Conservation (phyloP, 2,888 invertebrate species). For the Ormyrus rosae region DNA sequence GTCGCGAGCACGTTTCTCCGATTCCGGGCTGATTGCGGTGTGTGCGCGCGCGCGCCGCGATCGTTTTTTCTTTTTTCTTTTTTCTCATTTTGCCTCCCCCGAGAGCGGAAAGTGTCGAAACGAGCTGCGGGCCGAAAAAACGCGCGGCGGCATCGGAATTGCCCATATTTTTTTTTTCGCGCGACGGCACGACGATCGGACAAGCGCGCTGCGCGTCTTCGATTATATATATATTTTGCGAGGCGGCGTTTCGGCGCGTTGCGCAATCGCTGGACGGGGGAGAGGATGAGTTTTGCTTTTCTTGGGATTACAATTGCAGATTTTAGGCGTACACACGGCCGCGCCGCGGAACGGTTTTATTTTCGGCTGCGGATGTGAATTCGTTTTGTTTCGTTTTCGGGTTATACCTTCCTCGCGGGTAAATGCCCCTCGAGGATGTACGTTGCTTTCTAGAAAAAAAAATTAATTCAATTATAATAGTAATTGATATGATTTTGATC, state of each 20-base stretch:
- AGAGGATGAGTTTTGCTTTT: slow-evolving; percentile 33
- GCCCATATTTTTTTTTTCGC: too few relatives aligned
- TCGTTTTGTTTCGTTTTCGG: slow-evolving; percentile 24
- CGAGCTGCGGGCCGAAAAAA: not conserved
- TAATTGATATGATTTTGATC: too few relatives aligned
- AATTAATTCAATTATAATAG: slow-evolving; percentile 2
- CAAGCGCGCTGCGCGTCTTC: not conserved
- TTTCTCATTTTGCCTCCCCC: not conserved
- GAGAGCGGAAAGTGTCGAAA: slow-evolving; percentile 6
- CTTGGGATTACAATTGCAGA: slow-evolving; percentile 35
- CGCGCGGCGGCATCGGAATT: too few relatives aligned
- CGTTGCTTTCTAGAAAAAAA: not conserved
- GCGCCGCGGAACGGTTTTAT: not conserved
- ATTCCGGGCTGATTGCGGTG: slow-evolving; percentile 46
- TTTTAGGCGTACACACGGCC: not conserved
- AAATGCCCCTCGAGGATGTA: too few relatives aligned
- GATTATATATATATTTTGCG: slow-evolving; percentile 13
- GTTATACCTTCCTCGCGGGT: not conserved
- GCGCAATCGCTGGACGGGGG: not conserved
- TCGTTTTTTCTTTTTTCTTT: not conserved
- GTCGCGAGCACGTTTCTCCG: slow-evolving; percentile 45
- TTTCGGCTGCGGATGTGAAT: slow-evolving; percentile 41
- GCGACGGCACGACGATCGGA: too few relatives aligned
- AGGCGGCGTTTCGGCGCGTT: not conserved
- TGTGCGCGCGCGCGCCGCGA: not conserved